Conservation (phyloP, 1,140 invertebrate genomes). For the Diabrotica virgifera region DNA sequence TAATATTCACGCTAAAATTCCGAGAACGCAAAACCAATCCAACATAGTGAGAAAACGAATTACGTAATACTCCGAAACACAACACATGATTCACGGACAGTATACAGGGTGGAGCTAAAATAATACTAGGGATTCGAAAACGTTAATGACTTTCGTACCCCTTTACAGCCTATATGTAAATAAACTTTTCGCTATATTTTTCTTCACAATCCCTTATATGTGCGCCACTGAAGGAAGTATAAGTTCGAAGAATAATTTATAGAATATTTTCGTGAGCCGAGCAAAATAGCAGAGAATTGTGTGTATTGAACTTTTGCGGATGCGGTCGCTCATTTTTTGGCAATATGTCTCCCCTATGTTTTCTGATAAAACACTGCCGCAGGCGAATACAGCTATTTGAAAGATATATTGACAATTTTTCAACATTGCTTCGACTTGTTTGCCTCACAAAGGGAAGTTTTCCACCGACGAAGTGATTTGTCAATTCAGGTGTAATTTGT, state of each 20-base stretch:
- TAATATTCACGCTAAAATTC: not conserved
- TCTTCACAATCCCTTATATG: not conserved
- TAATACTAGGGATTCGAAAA: too few relatives aligned
- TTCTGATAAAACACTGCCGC: not conserved
- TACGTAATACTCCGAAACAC: too few relatives aligned
- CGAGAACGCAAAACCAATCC: not conserved
- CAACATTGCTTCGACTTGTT: not conserved
- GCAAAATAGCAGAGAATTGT: not conserved
- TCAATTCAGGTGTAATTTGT: too few relatives aligned
- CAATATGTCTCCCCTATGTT: constrained; percentile 2
- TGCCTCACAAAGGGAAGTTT: not conserved
- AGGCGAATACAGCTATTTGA: not conserved
- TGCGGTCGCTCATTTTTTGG: constrained; percentile 1
- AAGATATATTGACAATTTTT: constrained; percentile 3
- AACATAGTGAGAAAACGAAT: not conserved
- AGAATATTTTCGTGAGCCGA: not conserved
- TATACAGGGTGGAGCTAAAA: too few relatives aligned
- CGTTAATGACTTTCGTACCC: not conserved
- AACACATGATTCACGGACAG: too few relatives aligned
- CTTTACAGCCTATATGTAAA: not conserved
- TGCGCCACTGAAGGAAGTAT: not conserved
- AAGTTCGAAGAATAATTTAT: too few relatives aligned
- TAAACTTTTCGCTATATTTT: not conserved
- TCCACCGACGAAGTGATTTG: too few relatives aligned
- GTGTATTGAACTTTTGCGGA: not conserved